phyloP scores from a whole-genome alignment of 1,140 invertebrate species.

The Phortica variegata region DNA sequence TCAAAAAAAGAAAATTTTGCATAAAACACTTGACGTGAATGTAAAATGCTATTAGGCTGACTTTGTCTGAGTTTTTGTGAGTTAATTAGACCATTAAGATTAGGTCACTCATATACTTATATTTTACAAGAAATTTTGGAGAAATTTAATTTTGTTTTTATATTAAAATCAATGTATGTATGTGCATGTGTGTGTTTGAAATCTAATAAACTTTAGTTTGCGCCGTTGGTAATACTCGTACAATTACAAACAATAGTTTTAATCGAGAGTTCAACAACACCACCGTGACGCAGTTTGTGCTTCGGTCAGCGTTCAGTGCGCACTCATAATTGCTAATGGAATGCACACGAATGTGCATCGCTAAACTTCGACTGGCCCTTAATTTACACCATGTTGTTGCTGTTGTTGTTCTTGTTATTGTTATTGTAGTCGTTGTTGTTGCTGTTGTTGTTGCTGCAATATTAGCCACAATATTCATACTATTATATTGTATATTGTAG shows the following conservation, averaged over 20 bases:
- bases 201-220: not conserved
- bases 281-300: not conserved
- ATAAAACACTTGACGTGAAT: not conserved
- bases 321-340: slow-evolving; percentile 31
- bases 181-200: slow-evolving; percentile 20
- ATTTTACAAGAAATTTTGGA: slow-evolving; percentile 19
- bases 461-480: not conserved
- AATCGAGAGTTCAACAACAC: slow-evolving; percentile 3
- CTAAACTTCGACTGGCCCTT: slow-evolving; percentile 40
- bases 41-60: not conserved
- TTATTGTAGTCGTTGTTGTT: slow-evolving; percentile 1
- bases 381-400: no score
- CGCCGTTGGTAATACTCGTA: slow-evolving; percentile 4
- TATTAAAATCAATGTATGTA: slow-evolving; percentile 24
- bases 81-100: slow-evolving; percentile 49
- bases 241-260: slow-evolving; percentile 16
- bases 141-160: slow-evolving; percentile 5
- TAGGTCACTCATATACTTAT: slow-evolving; percentile 42
- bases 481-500: no score
- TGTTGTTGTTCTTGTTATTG: no score
- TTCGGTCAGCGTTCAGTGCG: slow-evolving; percentile 40
- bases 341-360: slow-evolving; percentile 20
- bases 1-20: not conserved
- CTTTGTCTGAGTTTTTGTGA: slow-evolving; percentile 4
- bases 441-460: slow-evolving; percentile 3